Conservation (phyloP, 2,888 invertebrate species). For the Dinocampus coccinellae region DNA sequence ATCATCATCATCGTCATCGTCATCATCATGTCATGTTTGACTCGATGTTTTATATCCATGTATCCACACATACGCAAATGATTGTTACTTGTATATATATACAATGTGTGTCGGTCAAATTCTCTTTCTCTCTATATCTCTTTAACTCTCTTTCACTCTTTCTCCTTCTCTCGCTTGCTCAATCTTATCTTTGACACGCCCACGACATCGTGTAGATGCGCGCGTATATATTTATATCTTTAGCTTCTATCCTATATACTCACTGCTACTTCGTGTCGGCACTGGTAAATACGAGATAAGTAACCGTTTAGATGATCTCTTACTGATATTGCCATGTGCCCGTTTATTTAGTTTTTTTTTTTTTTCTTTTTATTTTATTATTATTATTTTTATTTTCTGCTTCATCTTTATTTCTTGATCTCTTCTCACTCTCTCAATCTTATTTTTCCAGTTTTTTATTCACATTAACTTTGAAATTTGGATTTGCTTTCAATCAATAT, state of each 20-base stretch:
- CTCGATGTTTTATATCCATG: not conserved
- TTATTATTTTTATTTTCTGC: too few relatives aligned
- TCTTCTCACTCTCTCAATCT: slow-evolving; percentile 1
- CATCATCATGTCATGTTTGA: slow-evolving; percentile 2
- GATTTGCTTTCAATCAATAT: too few relatives aligned
- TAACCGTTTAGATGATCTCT: slow-evolving; percentile 56
- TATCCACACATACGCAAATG: not conserved
- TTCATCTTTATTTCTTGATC: not conserved
- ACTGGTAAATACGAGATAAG: slow-evolving; percentile 56
- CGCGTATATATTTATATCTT: slow-evolving; percentile 18
- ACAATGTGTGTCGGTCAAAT: not conserved
- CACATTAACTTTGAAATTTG: not conserved
- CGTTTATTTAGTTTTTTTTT: slow-evolving; percentile 10
- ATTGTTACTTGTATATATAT: not conserved
- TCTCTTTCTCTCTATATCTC: too few relatives aligned
- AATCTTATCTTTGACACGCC: slow-evolving; percentile 60
- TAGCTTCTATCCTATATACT: slow-evolving; percentile 31
- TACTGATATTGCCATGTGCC: slow-evolving; percentile 43
- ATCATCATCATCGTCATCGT: not conserved
- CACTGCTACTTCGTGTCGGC: slow-evolving; percentile 41
- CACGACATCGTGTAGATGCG: slow-evolving; percentile 58
- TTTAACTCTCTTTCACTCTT: too few relatives aligned
- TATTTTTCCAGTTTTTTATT: too few relatives aligned
- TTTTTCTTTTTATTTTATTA: too few relatives aligned
- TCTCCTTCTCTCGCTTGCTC: slow-evolving; percentile 14